These are phyloP conservation scores for Cryptoblepharus egeriae DNA, from an alignment of 2,797 vertebrate genomes.

Conservation along the genomic window DNA sequence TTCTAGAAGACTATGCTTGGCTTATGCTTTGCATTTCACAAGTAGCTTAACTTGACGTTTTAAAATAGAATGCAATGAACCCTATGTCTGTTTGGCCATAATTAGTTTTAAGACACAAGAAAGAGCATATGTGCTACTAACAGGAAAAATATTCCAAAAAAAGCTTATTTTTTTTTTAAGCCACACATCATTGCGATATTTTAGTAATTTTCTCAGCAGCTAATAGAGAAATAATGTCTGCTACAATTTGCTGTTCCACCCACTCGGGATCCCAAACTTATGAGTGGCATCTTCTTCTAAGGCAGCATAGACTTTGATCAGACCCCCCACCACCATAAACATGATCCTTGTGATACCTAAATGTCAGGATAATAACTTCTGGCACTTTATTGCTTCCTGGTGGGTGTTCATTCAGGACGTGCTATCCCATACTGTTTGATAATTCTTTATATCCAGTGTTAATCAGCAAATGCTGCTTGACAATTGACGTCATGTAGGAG, in stretches of 20 bases:
- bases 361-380: slow-evolving; percentile 33
- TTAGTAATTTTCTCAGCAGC: background rate
- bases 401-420: slow-evolving; percentile 30
- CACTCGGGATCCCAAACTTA: slow-evolving; percentile 5
- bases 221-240: background rate
- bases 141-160: background rate
- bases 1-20: no score
- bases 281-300: background rate
- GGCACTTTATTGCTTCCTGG: slow-evolving; percentile 19
- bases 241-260: slow-evolving; percentile 13
- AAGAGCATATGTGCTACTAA: background rate
- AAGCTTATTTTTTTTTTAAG: background rate
- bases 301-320: background rate
- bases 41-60: background rate
- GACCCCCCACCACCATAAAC: background rate
- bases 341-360: slow-evolving; percentile 35
- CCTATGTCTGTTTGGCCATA: background rate
- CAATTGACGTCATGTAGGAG: slow-evolving; percentile 38
- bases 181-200: background rate
- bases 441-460: slow-evolving; percentile 38
- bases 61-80: background rate
- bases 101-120: background rate
- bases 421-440: slow-evolving; percentile 4
- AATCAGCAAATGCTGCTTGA: slow-evolving; percentile 33
- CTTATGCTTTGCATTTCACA: no score